Evolutionary conservation across 2,888 invertebrate species (phyloP), one percentile per base, ranked within the genome.

Genomic region (Lithophane leautieri): DNA sequence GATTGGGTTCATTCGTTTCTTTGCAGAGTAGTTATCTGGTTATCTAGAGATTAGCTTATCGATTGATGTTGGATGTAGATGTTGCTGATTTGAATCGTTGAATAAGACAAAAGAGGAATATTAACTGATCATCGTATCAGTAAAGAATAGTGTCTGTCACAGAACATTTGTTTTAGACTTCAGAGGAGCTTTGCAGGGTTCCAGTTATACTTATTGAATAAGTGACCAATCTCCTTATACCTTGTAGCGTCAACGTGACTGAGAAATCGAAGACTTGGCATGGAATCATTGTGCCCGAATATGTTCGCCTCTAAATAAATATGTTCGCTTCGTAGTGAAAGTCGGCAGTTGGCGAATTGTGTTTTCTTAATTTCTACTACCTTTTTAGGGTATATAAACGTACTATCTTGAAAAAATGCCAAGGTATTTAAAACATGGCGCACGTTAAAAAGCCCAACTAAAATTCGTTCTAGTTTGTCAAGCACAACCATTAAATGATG

Each of bases 391-490:
- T 4, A 8, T 25, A n/a, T n/a, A n/a, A n/a, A 72, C 14, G 19
- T 19, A n/a, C 8, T 60, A 22, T 22, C 40, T 44, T 34, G 4
- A 42, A 34, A 42, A 50, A n/a, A 47, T 34, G n/a, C 14, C 12
- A 14, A 70, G 42, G 52, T 58, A 62, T 75, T 47, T 44, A 50
- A 50, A 9, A 56, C n/a, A 66, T 16, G 14, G 19, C 22, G 19
- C 42, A 56, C 71, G 66, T 69, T 42, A 42, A 66, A 52, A 60
- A 34, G 22, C 16, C 54, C 22, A 67, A 70, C 67, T 70, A 68
- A 82, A 79, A 72, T 82, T 82, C 74, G 69, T 78, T 82, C 69
- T 75, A 82, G 66, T 82, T 82, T 75, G 79, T 79, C 72, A 72
- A 82, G 83, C 70, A 68, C 56, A 73, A 71, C 76, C 73, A 70